phyloP scores from a whole-genome alignment of 2,888 invertebrate species.

The Tinea pellionella region DNA sequence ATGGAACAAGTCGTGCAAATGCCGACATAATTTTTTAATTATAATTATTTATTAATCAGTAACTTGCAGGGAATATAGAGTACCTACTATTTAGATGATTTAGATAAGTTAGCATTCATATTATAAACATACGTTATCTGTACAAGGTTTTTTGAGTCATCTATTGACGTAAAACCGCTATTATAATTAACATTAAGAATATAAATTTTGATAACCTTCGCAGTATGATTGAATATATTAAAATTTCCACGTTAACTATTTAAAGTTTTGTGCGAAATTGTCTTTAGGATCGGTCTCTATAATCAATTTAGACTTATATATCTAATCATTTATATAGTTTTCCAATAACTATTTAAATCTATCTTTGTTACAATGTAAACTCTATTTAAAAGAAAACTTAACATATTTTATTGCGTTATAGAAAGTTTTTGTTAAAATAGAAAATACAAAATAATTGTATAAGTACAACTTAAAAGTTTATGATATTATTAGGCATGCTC shows the following conservation, averaged over 20 bases:
- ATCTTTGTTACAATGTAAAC: no score
- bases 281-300: not conserved
- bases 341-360: no score
- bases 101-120: not conserved
- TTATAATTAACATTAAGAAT: not conserved
- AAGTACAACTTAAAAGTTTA: no score
- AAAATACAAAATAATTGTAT: no score
- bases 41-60: not conserved
- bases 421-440: no score
- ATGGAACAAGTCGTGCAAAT: no score
- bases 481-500: no score
- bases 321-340: no score
- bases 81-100: not conserved
- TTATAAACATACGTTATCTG: not conserved
- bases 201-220: conserved; percentile 8
- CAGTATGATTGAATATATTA: not conserved
- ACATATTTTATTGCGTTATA: no score
- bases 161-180: conserved; percentile 8
- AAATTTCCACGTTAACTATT: not conserved
- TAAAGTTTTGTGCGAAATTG: not conserved
- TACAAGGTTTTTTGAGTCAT: conserved; percentile 7
- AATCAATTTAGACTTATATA: no score
- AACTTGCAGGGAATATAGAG: not conserved
- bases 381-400: no score
- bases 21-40: not conserved